These are phyloP conservation scores for Sphenopsis melanotis DNA, from an alignment of 2,797 vertebrate species.

Conservation along the genomic window DNA sequence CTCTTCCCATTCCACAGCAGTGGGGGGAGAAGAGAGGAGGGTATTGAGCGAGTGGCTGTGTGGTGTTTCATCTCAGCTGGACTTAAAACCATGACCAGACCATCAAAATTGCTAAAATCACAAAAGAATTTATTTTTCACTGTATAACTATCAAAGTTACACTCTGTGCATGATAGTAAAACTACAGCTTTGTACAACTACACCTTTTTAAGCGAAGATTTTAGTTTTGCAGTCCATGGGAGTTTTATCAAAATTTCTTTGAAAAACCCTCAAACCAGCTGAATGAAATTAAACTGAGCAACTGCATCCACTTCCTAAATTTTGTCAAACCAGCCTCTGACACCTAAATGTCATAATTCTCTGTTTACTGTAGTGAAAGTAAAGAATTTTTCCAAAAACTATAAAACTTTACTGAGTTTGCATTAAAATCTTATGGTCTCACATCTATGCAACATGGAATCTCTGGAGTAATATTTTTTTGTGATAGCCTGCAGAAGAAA, in stretches of 20 bases:
- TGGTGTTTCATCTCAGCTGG: not conserved
- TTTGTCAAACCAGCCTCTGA: not conserved
- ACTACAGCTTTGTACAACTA: not conserved
- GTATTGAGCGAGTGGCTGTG: not conserved
- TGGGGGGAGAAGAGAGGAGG: not conserved
- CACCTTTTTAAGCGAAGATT: not conserved
- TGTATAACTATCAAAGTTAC: not conserved
- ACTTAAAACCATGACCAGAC: not conserved
- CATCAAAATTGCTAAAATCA: not conserved
- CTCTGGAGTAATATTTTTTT: not conserved
- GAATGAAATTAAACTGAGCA: not conserved
- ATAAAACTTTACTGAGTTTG: not conserved
- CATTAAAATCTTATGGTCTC: not conserved
- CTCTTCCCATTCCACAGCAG: not conserved
- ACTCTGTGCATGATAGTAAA: not conserved
- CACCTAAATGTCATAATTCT: not conserved
- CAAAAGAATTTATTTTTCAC: not conserved
- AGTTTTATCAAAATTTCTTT: not conserved
- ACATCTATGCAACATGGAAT: not conserved
- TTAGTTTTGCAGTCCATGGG: not conserved
- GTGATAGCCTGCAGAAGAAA: not conserved
- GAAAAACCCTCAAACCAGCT: fast-evolving
- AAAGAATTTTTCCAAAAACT: not conserved
- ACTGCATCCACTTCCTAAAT: not conserved
- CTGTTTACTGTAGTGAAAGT: not conserved